Conservation (phyloP, 2,888 invertebrate genomes). For the Drosophila falleni region DNA sequence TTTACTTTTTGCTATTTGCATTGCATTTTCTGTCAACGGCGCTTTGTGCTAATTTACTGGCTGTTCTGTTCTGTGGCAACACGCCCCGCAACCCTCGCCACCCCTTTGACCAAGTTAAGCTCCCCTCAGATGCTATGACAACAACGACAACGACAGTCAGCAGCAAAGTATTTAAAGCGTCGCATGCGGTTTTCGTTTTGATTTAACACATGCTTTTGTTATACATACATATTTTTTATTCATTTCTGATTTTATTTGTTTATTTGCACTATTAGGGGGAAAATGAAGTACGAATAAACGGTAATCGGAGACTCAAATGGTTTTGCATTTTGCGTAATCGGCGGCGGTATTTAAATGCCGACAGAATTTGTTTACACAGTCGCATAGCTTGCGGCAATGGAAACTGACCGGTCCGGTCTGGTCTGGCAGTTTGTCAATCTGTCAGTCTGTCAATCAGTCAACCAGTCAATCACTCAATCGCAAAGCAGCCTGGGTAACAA, state of each 20-base stretch:
- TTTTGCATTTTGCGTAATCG: slow-evolving; percentile 76
- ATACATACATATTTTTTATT: slow-evolving; percentile 27
- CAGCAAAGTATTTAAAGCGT: slow-evolving; percentile 34
- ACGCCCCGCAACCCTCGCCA: neutral
- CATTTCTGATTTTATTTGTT: slow-evolving; percentile 35
- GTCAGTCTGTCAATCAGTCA: slow-evolving; percentile 45
- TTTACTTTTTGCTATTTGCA: slow-evolving; percentile 39
- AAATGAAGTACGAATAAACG: slow-evolving; percentile 27
- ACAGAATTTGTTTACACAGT: slow-evolving; percentile 64
- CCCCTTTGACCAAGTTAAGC: neutral
- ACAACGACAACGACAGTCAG: slow-evolving; percentile 3
- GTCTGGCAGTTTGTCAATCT: slow-evolving; percentile 25
- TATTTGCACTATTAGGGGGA: slow-evolving; percentile 60
- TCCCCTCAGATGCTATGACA: neutral
- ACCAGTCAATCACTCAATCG: slow-evolving; percentile 56
- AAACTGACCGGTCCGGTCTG: slow-evolving; percentile 35
- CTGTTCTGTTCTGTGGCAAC: slow-evolving; percentile 2
- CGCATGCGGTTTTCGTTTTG: slow-evolving; percentile 35
- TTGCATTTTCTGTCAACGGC: slow-evolving; percentile 51
- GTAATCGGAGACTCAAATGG: slow-evolving; percentile 75
- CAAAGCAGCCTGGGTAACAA: slow-evolving; percentile 70
- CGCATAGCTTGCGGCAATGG: slow-evolving; percentile 61
- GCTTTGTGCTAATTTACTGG: slow-evolving; percentile 57
- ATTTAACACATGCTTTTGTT: slow-evolving; percentile 27
- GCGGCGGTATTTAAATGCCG: slow-evolving; percentile 62